A percentile compares a stretch with the other conserved stretches of the same genome.
These are phyloP conservation scores for Mesoligia furuncula DNA, from an alignment of 2,888 invertebrate species.

Conservation along the genomic window DNA sequence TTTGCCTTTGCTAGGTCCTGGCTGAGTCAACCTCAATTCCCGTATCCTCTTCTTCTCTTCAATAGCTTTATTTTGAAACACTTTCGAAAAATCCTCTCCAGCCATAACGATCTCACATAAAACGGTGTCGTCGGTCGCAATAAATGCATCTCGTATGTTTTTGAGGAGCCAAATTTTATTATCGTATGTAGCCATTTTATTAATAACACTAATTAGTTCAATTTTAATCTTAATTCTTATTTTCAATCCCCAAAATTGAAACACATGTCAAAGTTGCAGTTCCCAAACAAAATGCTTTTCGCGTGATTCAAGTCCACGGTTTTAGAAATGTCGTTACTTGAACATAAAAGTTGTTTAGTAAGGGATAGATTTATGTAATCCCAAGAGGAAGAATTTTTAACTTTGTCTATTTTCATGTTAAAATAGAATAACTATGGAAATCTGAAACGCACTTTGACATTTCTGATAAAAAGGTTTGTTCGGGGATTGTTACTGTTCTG, in stretches of 20 bases:
- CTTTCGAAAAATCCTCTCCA: constrained; percentile 94
- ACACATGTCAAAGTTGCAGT: constrained; percentile 71
- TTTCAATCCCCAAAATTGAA: constrained; percentile 63
- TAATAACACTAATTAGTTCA: constrained; percentile 46
- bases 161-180: constrained; percentile 98
- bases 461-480: not conserved
- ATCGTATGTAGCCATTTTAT: constrained; percentile 97
- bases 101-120: constrained; percentile 98
- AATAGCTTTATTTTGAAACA: constrained; percentile 86
- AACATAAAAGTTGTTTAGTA: constrained; percentile 27
- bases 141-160: constrained; percentile 98
- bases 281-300: constrained; percentile 68
- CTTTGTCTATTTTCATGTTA: constrained; percentile 26
- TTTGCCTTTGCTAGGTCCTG: constrained; percentile 80
- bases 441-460: constrained; percentile 51
- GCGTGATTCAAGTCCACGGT: constrained; percentile 45
- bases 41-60: constrained; percentile 83
- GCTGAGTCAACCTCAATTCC: constrained; percentile 77
- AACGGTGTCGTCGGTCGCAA: constrained; percentile 98
- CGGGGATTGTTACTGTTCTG: constrained; percentile 9
- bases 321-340: constrained; percentile 1
- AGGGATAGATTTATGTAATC: constrained; percentile 2
- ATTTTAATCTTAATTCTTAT: constrained; percentile 53
- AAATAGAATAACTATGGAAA: not conserved
- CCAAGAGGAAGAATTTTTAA: rapidly evolving